These are phyloP conservation scores for Oreotragus oreotragus DNA, from an alignment of 2,113 vertebrate species.

Conservation along the genomic window DNA sequence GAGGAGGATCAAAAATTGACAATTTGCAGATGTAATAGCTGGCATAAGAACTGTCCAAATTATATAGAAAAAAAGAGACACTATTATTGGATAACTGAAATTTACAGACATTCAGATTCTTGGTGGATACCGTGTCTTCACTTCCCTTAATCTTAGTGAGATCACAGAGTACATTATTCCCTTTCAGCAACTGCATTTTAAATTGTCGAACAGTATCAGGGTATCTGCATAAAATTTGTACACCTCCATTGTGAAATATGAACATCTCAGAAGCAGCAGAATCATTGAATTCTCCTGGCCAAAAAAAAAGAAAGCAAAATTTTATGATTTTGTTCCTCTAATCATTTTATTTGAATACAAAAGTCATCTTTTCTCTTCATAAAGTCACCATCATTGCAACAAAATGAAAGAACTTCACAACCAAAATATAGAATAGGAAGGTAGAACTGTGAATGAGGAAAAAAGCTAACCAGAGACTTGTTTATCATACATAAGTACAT, in stretches of 20 bases:
- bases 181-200: conserved; percentile 79
- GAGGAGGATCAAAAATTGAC: conserved; percentile 78
- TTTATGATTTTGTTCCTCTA: not conserved
- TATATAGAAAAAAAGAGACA: conserved; percentile 77
- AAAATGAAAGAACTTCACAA: conserved; percentile 29
- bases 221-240: conserved; percentile 77
- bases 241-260: conserved; percentile 66
- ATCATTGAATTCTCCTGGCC: conserved; percentile 69
- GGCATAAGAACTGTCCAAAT: conserved; percentile 72
- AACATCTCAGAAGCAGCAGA: conserved; percentile 55
- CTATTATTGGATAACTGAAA: conserved; percentile 56
- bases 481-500: not conserved
- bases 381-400: not conserved
- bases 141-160: conserved; percentile 62
- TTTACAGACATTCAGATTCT: conserved; percentile 63
- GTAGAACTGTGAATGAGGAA: not conserved
- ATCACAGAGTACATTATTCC: conserved; percentile 71
- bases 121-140: not conserved
- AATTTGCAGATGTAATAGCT: conserved; percentile 77
- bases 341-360: not conserved
- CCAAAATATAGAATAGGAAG: not conserved
- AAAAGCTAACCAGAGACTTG: not conserved
- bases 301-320: conserved; percentile 13
- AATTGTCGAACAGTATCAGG: conserved; percentile 70
- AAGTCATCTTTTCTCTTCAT: not conserved